Conservation (phyloP, 2,888 invertebrate species). For the Caprella mutica region DNA sequence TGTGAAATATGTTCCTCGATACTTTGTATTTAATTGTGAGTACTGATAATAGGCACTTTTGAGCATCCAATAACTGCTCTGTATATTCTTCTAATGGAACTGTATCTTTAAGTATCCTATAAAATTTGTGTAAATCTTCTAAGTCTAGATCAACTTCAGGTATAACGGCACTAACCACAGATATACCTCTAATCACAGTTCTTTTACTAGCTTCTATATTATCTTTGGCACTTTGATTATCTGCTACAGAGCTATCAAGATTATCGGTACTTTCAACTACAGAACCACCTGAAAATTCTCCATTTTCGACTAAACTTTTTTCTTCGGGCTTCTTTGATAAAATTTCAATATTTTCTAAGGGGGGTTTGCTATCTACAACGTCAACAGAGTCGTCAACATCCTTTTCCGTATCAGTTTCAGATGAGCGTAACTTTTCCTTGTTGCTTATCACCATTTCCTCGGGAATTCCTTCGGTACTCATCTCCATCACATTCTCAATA, state of each 20-base stretch:
- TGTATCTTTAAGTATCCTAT: constrained; percentile 19
- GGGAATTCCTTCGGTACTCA: constrained; percentile 12
- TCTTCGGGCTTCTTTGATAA: constrained; percentile 38
- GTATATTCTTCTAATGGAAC: constrained; percentile 27
- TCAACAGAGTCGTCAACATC: constrained; percentile 62
- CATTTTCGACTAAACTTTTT: constrained; percentile 38
- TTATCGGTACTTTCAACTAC: constrained; percentile 6
- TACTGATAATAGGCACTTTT: constrained; percentile 23
- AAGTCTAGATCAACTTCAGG: constrained; percentile 18
- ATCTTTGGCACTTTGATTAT: neutral
- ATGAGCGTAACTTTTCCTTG: constrained; percentile 59
- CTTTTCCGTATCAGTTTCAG: constrained; percentile 72
- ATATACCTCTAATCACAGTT: too few species aligned
- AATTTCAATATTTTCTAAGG: neutral
- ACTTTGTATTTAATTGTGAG: constrained; percentile 26
- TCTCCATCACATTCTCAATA: constrained; percentile 3
- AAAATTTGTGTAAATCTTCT: constrained; percentile 21
- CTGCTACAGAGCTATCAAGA: neutral
- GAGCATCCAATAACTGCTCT: constrained; percentile 27
- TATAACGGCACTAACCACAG: neutral
- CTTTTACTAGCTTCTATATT: neutral
- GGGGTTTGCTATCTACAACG: constrained; percentile 40
- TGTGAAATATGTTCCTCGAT: constrained; percentile 19
- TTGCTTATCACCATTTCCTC: constrained; percentile 40
- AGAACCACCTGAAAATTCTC: constrained; percentile 22